Evolutionary conservation across 2,113 vertebrate species (phyloP), one percentile per base, ranked within the genome.

Genomic region (Percopsis transmontana): DNA sequence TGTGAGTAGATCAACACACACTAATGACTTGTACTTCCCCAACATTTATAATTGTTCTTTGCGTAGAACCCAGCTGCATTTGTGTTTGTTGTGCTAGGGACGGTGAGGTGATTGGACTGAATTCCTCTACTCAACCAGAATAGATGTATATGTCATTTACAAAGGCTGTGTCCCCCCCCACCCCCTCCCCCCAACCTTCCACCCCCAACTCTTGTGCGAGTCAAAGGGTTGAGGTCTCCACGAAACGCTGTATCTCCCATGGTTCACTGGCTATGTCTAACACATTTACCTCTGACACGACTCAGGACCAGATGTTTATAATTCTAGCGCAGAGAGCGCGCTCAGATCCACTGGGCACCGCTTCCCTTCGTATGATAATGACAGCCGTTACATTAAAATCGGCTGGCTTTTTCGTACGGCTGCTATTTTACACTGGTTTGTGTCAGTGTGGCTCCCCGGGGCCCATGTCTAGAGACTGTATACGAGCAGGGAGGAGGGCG

Each of bases 391-490:
- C 89, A 82, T 86, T 86, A 58, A 72, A 72, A 83, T 86, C 81
- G 82, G 77, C 67, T 83, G 78, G 74, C 74, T 77, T 79, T 86
- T 86, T 71, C 65, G 74, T 82, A 68, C 71, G 77, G 82, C 83
- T 80, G 78, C 62, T 85, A n/a, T 91, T 94, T 93, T 92, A 81
- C 92, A 87, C 94, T 96, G 94, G 65, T 94, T 95, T 96, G 93
- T 94, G 93, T 95, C 94, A 95, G 91, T 77, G 62, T 38, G 61
- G 84, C 89, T 94, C 93, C 94, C 93, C 79, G 85, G 91, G 93
- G 90, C 93, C 90, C 83, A 85, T 71, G 92, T 93, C 94, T 91
- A 86, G 91, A 81, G 91, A 93, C 94, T 94, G 77, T 77, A 89
- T 91, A 76, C 50, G 39, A 4, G 38, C 63, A 59, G 20, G 48